A percentile compares a stretch with the other conserved stretches of the same genome.
These are phyloP conservation scores for Corythaeola cristata DNA, from an alignment of 2,113 vertebrate genomes.

Conservation along the genomic window DNA sequence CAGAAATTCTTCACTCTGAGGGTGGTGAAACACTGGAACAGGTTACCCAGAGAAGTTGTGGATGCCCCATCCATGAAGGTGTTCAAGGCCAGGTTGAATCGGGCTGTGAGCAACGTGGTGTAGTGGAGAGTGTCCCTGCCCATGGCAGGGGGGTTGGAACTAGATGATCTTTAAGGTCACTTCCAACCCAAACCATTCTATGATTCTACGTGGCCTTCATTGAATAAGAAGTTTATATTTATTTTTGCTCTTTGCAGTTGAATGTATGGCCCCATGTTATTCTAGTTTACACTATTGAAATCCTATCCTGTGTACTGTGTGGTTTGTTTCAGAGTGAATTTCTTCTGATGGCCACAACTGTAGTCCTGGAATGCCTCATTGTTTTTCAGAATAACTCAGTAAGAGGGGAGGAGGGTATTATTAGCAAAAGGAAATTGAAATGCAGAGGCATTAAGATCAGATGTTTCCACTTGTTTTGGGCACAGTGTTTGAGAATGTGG, in stretches of 20 bases:
- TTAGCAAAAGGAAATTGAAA: not conserved
- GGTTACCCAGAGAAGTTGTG: no score
- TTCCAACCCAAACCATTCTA: no score
- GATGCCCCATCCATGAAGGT: no score
- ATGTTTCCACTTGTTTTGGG: not conserved
- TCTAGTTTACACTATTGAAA: not conserved
- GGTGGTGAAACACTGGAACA: no score
- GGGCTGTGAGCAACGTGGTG: no score
- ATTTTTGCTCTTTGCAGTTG: not conserved
- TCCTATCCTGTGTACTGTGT: not conserved
- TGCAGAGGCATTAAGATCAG: not conserved
- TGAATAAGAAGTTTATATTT: not conserved
- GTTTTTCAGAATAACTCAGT: not conserved
- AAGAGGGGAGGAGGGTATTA: not conserved
- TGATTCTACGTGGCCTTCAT: not conserved
- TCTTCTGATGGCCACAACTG: not conserved
- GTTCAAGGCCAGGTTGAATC: no score
- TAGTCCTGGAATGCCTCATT: not conserved
- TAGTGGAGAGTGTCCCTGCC: no score
- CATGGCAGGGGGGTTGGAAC: no score
- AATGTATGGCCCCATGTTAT: not conserved
- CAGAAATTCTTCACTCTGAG: no score
- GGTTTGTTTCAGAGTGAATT: not conserved
- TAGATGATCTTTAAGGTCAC: no score
- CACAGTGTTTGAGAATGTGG: not conserved